Conservation (phyloP, 1,140 invertebrate species). For the Hormaphis cornu region DNA sequence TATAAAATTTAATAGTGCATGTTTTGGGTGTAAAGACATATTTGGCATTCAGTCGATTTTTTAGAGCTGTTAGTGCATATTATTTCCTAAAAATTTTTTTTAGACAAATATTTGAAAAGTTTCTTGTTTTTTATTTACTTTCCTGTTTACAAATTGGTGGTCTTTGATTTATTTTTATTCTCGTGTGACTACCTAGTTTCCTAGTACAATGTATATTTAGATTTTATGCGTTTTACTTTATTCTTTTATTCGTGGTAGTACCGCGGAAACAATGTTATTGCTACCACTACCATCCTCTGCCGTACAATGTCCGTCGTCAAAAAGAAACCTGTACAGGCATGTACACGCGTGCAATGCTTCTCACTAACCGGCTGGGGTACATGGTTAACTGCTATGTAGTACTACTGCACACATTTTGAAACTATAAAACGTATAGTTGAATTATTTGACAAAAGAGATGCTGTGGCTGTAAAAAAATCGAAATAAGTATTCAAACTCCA, state of each 20-base stretch:
- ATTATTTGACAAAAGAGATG: not conserved
- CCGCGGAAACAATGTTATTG: not conserved
- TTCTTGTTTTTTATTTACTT: too few relatives aligned
- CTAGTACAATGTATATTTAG: not conserved
- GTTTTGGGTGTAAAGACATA: not conserved
- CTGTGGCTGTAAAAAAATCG: not conserved
- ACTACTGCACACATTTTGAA: not conserved
- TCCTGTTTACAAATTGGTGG: slow-evolving; percentile 34
- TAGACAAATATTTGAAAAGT: not conserved
- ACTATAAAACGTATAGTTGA: slow-evolving; percentile 11
- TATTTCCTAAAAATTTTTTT: not conserved
- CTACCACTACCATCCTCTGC: not conserved
- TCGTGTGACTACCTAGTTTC: not conserved
- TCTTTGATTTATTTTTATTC: not conserved
- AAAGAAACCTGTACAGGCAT: not conserved
- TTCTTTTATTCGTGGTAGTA: not conserved
- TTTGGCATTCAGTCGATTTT: not conserved
- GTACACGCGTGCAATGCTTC: not conserved
- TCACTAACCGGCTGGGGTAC: slow-evolving; percentile 41
- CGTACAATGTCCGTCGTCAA: not conserved
- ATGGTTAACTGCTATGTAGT: slow-evolving; percentile 40
- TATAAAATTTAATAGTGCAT: not conserved
- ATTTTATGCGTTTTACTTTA: not conserved
- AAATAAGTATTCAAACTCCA: not conserved
- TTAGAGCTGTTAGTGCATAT: not conserved